Evolutionary conservation across 2,113 vertebrate genomes (phyloP), one percentile per base, ranked within the genome.

Genomic region (Bubo scandiacus): DNA sequence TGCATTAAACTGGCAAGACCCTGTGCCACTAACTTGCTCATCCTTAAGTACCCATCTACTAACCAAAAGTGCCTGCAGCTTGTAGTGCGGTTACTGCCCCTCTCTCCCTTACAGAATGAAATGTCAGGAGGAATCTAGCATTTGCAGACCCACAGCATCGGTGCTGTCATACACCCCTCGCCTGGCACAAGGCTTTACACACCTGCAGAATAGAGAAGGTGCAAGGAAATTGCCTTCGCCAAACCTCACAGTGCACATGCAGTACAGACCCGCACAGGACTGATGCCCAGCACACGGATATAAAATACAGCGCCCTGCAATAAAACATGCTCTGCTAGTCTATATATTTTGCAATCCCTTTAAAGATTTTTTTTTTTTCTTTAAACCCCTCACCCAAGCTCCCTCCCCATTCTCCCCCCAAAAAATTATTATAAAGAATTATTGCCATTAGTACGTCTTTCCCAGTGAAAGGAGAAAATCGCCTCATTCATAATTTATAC

Each of bases 401-500:
- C 97, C 96, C 95, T 91, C 96, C 98, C 97, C 94, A 17, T 97
- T 96, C 88, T 98, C 98, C 98, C 81, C 92, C 96, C 94, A 92
- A 98, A 99, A 99, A 99, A 98, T 98, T 98, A 99, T 98, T 99
- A 99, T 99, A 98, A 99, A 99, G 99, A 99, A 99, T 99, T 99
- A 99, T 98, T 99, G 98, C 99, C 99, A 99, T 99, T 99, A 99
- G 97, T 98, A 98, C 98, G 98, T 99, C 98, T 99, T 99, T 99
- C 98, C 98, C 98, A 98, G 98, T 98, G 98, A 98, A 98, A 98
- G 98, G 98, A 98, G 99, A 98, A 99, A 99, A 99, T 99, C 98
- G 97, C 98, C 98, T 99, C 99, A 99, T 99, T 99, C 99, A 99
- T 99, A 99, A 99, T 99, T 99, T 99, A 99, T 99, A 99, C 98